Base-by-base conservation (phyloP, 2,113 vertebrate genomes). In the Rhinopomastus cyanomelas region DNA sequence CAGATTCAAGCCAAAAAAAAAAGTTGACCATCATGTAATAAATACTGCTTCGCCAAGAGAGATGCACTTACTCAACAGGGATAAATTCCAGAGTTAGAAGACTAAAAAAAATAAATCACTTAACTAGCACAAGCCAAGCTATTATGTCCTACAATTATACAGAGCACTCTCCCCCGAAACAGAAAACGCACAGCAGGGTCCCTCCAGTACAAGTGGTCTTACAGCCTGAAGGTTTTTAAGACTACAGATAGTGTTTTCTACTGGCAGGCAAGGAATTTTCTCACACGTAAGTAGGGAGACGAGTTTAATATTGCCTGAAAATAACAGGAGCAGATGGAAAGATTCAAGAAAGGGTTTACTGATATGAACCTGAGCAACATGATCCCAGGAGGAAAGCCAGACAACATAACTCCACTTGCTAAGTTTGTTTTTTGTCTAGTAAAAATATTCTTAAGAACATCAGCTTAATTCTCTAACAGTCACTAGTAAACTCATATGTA, bases 201-300 rank as follows among this genome's bases (percentile, higher is more conserved):
- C 29, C 59, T 37, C 34, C n/a, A 26, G 4, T 19, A 34, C 4
- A 16, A 36, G 12, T 37, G 3, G 0, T 23, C 68, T 42, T 62
- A 27, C 29, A 48, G 20, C 12, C 20, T 29, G 80, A 81, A 66
- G 30, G 8, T 12, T 27, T 56, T 0, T 7, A 48, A 71, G 25
- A 23, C 34, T 26, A 18, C 6, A 11, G 19, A 42, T 72, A 12
- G 8, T 7, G 16, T 34, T 56, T 72, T 11, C 39, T 46, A 20
- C 44, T 51, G 8, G 3, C 29, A 67, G 56, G 15, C 34, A 87
- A 53, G 66, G 11, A 22, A 5, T 8, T 79, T 27, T 25, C 11
- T 57, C 36, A 26, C 21, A 25, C 1, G 1, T 12, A 6, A 5
- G 30, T 11, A 6, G 5, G 30, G 13, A 12, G 10, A 4, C n/a